These are phyloP conservation scores for Byasa hedistus DNA, from an alignment of 2,888 invertebrate species.

Conservation along the genomic window DNA sequence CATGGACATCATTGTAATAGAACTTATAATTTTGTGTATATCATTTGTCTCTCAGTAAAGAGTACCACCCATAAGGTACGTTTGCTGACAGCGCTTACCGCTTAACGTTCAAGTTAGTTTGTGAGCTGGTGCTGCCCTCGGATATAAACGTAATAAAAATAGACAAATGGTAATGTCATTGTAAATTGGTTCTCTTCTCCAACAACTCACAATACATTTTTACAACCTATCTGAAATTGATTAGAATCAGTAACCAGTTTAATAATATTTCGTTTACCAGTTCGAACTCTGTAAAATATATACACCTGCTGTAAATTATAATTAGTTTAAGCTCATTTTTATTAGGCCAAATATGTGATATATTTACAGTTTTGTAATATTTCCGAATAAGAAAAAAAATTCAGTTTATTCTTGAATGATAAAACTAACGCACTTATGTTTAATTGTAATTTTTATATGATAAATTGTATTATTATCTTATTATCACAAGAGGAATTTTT, in stretches of 20 bases:
- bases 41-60: no score
- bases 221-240: conserved; percentile 19
- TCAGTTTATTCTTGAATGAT: conserved; percentile 55
- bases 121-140: conserved; percentile 22
- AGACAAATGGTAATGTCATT: conserved; percentile 28
- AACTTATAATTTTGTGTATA: no score
- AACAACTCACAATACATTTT: conserved; percentile 24
- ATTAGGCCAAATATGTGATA: no score
- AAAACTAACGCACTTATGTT: conserved; percentile 52
- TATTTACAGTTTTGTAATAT: no score
- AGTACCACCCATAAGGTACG: conserved; percentile 27
- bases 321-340: conserved; percentile 9
- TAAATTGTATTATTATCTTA: conserved; percentile 56
- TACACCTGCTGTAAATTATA: conserved; percentile 7
- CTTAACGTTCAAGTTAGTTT: conserved; percentile 26
- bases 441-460: conserved; percentile 60
- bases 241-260: conserved; percentile 24
- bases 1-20: no score
- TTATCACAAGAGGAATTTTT: conserved; percentile 67
- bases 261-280: conserved; percentile 3
- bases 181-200: conserved; percentile 23
- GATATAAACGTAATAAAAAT: conserved; percentile 28
- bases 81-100: conserved; percentile 5
- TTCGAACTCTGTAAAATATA: background rate
- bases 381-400: conserved; percentile 38